Conservation (phyloP, 2,113 vertebrate species). For the Arothron firmamentum region DNA sequence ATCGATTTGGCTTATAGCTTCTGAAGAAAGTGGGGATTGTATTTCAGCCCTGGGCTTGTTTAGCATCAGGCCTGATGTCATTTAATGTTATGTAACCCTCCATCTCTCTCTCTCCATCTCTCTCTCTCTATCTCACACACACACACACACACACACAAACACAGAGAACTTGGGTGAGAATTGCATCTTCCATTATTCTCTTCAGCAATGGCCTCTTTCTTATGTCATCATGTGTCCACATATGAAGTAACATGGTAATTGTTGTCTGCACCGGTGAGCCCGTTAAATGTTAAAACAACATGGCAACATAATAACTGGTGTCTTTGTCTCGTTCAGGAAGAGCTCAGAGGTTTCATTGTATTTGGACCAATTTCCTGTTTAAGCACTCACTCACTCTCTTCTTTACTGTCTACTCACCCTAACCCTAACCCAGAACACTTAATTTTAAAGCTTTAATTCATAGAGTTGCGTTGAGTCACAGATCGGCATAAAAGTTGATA, state of each 20-base stretch:
- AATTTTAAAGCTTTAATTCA: neutral
- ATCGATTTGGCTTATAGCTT: slow-evolving; percentile 36
- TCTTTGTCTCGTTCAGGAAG: too few species aligned
- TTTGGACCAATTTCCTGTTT: too few species aligned
- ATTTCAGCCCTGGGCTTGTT: slow-evolving; percentile 45
- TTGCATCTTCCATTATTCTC: slow-evolving; percentile 7
- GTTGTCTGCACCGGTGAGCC: too few species aligned
- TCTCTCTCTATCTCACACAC: too few species aligned
- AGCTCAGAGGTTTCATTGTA: too few species aligned
- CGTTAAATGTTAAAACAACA: too few species aligned
- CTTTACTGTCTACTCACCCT: too few species aligned
- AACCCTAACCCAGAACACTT: neutral
- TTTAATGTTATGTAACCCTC: slow-evolving; percentile 40
- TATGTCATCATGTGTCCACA: neutral
- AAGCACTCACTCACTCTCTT: too few species aligned
- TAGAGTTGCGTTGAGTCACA: neutral
- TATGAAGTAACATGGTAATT: neutral
- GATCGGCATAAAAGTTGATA: slow-evolving; percentile 1
- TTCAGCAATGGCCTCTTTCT: slow-evolving; percentile 12
- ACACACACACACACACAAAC: too few species aligned
- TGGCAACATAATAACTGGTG: too few species aligned
- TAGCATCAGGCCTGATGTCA: slow-evolving; percentile 54
- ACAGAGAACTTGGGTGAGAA: slow-evolving; percentile 8
- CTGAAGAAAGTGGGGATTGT: slow-evolving; percentile 43
- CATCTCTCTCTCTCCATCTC: too few species aligned